Base-by-base conservation (phyloP, 2,113 vertebrate genomes). In the Zingel zingel region DNA sequence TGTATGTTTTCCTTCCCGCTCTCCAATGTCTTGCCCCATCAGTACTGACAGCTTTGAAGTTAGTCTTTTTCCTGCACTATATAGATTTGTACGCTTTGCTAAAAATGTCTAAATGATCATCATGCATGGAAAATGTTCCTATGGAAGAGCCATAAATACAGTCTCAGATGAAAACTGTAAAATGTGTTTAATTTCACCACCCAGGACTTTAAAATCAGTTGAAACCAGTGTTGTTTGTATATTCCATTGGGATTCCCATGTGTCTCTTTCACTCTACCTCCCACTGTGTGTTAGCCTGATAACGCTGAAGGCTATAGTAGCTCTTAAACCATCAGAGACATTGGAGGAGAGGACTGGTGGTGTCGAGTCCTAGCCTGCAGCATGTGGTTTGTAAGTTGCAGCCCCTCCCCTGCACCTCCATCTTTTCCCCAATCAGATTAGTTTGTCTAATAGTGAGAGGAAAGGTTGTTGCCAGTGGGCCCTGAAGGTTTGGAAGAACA, bases 341-440 rank as follows among this genome's bases (percentile, higher is more conserved):
- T 21, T 84, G 77, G 69, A 77, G 71, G 79, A 86, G 56, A 85
- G 77, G 63, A 51, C 82, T 57, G 79, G 70, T 58, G 90, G 91
- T 94, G 90, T 94, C 90, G 67, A 77, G 89, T 93, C 90, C 88
- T 85, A 86, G 88, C 93, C 94, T 90, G 88, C 87, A 94, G 93
- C 94, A 89, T 90, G 74, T 72, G 83, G 82, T 79, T 89, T 91
- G 85, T 89, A 89, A 87, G 83, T 76, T 88, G 90, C 82, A 80
- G 83, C 85, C 85, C 74, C 84, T 83, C 87, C 89, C 83, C 59
- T 58, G n/a, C 53, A 70, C 51, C 83, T 89, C 90, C 86, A 81
- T 90, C 80, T 83, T 90, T 90, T 84, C 65, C 85, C 81, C 89
- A 88, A 92, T 94, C 91, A 92, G 88, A 93, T 92, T 91, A 90